Percentiles rank a stretch among this genome's conserved stretches.
Conservation (phyloP, 2,888 invertebrate species). For the Tyria jacobaeae region DNA sequence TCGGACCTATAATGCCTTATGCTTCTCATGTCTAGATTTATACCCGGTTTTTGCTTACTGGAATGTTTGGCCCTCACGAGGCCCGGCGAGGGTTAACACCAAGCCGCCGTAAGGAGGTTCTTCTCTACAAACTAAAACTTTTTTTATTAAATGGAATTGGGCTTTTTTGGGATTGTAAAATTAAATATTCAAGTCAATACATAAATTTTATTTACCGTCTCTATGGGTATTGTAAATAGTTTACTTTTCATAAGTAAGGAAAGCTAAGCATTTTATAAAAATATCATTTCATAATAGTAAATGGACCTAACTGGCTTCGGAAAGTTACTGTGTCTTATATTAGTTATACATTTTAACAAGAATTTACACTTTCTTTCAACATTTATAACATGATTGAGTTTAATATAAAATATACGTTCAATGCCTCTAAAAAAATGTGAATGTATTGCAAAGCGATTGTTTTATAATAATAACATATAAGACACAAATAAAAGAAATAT, state of each 20-base stretch:
- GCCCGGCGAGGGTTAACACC: too few species aligned
- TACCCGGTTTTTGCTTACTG: too few species aligned
- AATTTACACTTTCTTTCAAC: slow-evolving; percentile 38
- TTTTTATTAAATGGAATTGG: background rate
- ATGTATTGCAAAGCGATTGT: slow-evolving; percentile 19
- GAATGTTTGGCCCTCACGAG: too few species aligned
- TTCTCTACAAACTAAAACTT: too few species aligned
- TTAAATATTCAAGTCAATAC: slow-evolving; percentile 61
- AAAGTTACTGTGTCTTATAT: slow-evolving; percentile 65
- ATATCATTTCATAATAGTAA: slow-evolving; percentile 76
- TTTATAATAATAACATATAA: slow-evolving; percentile 63
- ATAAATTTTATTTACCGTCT: slow-evolving; percentile 82
- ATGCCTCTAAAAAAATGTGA: slow-evolving; percentile 26
- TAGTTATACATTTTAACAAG: slow-evolving; percentile 50
- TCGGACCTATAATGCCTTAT: too few species aligned
- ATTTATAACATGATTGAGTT: slow-evolving; percentile 23
- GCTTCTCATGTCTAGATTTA: too few species aligned
- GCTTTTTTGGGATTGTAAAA: slow-evolving; percentile 15
- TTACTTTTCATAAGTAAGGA: slow-evolving; percentile 79
- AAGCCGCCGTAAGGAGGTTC: too few species aligned
- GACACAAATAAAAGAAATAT: slow-evolving; percentile 49
- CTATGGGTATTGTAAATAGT: slow-evolving; percentile 82
- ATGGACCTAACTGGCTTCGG: slow-evolving; percentile 75
- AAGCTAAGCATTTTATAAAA: slow-evolving; percentile 86
- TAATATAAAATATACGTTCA: slow-evolving; percentile 5